Percentiles rank a stretch among this genome's conserved stretches.
Conservation (phyloP, 2,797 vertebrate genomes). For the Euphonia xanthogaster region DNA sequence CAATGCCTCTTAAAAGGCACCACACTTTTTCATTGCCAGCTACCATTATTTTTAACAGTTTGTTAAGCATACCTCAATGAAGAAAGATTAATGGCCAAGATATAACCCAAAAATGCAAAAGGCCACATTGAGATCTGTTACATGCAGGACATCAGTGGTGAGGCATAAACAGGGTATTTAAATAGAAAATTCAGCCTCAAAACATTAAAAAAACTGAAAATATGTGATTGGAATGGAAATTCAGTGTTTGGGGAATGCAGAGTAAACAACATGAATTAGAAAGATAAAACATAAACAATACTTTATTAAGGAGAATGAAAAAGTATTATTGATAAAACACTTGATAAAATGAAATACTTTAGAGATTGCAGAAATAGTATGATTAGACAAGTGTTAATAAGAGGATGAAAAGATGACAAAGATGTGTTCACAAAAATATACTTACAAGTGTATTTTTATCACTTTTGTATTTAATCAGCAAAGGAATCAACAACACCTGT, state of each 20-base stretch:
- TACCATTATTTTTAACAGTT: conserved; percentile 62
- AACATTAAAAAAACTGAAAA: background rate
- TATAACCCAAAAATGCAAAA: conserved; percentile 11
- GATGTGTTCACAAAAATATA: background rate
- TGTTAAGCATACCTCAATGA: conserved; percentile 33
- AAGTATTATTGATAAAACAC: background rate
- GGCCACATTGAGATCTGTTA: background rate
- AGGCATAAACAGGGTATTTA: background rate
- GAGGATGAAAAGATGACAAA: background rate
- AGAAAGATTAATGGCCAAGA: conserved; percentile 61
- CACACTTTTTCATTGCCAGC: conserved; percentile 51
- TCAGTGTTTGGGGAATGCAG: background rate
- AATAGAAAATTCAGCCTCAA: background rate
- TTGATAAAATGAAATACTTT: background rate
- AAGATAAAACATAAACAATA: background rate
- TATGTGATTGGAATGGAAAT: background rate
- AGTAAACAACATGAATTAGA: background rate
- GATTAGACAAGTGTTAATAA: background rate
- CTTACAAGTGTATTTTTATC: background rate
- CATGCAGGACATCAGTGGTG: background rate
- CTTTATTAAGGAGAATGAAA: background rate
- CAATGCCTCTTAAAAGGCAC: conserved; percentile 70
- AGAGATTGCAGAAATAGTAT: background rate
- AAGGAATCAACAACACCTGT: background rate
- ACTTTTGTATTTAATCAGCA: background rate